Evolutionary conservation across 53 echinoderm and acorn worm genomes (phyloP).

Genomic region (Patiria pectinifera): DNA sequence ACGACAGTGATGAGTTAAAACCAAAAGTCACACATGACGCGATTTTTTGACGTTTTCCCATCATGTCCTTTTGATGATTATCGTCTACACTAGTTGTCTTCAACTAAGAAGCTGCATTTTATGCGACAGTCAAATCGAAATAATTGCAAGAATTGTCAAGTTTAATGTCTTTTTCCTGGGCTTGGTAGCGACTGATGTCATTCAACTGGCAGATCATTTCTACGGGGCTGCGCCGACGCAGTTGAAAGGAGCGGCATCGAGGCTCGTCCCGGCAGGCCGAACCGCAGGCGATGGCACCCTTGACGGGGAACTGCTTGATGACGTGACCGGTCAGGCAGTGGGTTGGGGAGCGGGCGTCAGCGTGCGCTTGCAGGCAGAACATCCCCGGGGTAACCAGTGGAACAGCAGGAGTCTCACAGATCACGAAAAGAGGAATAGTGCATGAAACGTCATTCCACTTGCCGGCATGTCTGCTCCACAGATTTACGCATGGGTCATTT

Average conservation of each 20-base stretch:
- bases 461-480: not conserved
- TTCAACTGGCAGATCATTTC: not conserved
- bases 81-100: too few relatives aligned
- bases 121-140: not conserved
- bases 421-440: not conserved
- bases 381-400: not conserved
- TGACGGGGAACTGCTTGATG: slow-evolving; percentile 1
- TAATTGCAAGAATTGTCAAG: not conserved
- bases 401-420: not conserved
- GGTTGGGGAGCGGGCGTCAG: not conserved
- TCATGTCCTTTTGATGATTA: too few relatives aligned
- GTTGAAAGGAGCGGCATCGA: not conserved
- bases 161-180: not conserved
- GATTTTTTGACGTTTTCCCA: too few relatives aligned
- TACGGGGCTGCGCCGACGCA: not conserved
- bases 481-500: not conserved
- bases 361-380: not conserved
- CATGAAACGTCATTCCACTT: not conserved
- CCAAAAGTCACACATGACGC: too few relatives aligned
- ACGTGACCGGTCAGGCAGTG: slow-evolving; percentile 21
- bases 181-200: not conserved
- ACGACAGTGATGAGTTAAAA: too few relatives aligned
- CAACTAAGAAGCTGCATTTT: too few relatives aligned
- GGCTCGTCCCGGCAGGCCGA: not conserved
- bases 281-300: not conserved